These are phyloP conservation scores for Sebastes matsubarae DNA, from an alignment of 2,797 vertebrate species.

Conservation along the genomic window DNA sequence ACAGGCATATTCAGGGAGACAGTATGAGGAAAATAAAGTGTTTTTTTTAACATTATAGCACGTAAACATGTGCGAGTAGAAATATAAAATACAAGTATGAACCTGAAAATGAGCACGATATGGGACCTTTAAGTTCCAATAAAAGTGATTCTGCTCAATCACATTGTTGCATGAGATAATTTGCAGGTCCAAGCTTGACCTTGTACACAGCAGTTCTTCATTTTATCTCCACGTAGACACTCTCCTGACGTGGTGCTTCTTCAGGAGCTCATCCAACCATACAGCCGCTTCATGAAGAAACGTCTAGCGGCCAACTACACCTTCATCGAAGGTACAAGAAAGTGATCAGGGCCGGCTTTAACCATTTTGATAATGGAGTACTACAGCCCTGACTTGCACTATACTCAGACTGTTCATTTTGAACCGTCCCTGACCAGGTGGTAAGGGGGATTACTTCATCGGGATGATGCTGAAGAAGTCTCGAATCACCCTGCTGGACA, in stretches of 20 bases:
- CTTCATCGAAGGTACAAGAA: constrained; percentile 84
- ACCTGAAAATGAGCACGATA: too few species aligned
- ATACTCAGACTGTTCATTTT: too few species aligned
- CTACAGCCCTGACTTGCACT: too few species aligned
- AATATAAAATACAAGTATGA: too few species aligned
- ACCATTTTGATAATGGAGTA: too few species aligned
- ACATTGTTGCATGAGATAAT: background rate
- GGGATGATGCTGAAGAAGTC: constrained; percentile 90
- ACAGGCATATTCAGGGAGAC: too few species aligned
- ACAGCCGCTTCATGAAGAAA: constrained; percentile 83
- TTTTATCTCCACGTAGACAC: constrained; percentile 76
- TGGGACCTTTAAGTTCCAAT: background rate
- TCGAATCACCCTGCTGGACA: constrained; percentile 85
- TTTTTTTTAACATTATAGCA: too few species aligned
- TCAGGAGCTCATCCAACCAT: constrained; percentile 88
- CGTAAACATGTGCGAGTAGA: too few species aligned
- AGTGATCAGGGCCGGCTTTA: too few species aligned
- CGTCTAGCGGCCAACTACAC: constrained; percentile 81
- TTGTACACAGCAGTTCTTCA: background rate
- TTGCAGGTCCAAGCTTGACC: background rate
- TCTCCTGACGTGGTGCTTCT: constrained; percentile 90
- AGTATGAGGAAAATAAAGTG: too few species aligned
- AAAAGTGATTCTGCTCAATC: background rate
- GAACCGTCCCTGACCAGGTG: constrained; percentile 71
- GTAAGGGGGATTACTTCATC: constrained; percentile 86